Base-by-base conservation (phyloP, 2,888 invertebrate species). In the Noctua janthina region DNA sequence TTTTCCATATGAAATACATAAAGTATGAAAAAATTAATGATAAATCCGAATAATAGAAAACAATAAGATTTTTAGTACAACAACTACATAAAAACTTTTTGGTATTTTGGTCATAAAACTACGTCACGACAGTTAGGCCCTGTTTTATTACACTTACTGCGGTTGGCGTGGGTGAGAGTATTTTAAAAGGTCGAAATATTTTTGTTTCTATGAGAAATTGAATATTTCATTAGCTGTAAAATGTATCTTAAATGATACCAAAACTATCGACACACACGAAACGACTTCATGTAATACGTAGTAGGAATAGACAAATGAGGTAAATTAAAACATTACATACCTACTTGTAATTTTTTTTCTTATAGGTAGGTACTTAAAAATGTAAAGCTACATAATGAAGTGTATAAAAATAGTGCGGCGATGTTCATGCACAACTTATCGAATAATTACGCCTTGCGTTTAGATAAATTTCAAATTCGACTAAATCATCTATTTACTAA, bases 271-370 rank as follows among this genome's bases (percentile, higher is more conserved):
- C 91, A 93, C 91, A 93, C 93, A 94, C 92, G 92, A 93, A 92
- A 92, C 86, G 62, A 83, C 78, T 91, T 94, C 93, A 92, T 93
- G 93, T 91, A 90, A 92, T 91, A 93, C 90, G 87, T 85, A 89
- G 87, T 94, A 95, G 94, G 94, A 95, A 95, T 95, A 95, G 91
- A 94, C 91, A 90, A 93, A 93, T 95, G 95, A 95, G 95, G 95
- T 96, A 94, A 94, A 93, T 92, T 90, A 88, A 87, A 91, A 90
- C 85, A 89, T 90, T 92, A 92, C 89, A 91, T 91, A 93, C 91
- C 91, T 91, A 94, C 90, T 93, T 92, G 89, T 91, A 90, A 91
- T 89, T 83, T 90, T 88, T 90, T 89, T 84, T 89, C 88, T 89
- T 91, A 90, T 81, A 90, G 81, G 78, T 81, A 90, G 81, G 78